phyloP scores from a whole-genome alignment of 2,113 vertebrate species.

The Hepsetus odoe region DNA sequence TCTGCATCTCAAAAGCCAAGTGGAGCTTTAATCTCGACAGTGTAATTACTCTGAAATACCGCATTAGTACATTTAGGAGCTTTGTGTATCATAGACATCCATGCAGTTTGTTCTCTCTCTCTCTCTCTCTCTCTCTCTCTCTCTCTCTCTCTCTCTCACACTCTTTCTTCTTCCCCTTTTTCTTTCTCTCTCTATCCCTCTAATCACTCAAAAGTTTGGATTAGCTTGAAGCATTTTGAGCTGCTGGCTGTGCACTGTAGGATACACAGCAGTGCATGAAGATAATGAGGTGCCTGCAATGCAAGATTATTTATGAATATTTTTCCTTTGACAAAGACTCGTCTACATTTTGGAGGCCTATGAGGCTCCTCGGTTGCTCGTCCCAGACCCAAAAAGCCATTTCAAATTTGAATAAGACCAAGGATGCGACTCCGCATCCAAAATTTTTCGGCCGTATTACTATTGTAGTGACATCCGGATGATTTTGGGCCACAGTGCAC shows the following conservation, averaged over 20 bases:
- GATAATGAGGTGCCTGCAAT: constrained; percentile 45
- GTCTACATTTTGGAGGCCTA: constrained; percentile 9
- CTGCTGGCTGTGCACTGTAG: constrained; percentile 32
- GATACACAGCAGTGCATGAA: constrained; percentile 27
- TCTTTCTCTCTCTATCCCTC: background rate
- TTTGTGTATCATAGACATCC: background rate
- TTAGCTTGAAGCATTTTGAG: constrained; percentile 40
- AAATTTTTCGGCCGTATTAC: background rate
- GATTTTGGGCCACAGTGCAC: background rate
- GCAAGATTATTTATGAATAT: constrained; percentile 41
- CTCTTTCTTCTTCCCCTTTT: background rate
- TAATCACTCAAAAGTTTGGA: constrained; percentile 35
- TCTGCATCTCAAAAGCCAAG: constrained; percentile 11
- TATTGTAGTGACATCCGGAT: background rate
- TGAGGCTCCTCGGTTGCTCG: background rate
- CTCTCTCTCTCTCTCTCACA: background rate
- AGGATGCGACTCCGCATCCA: background rate
- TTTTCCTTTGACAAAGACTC: background rate
- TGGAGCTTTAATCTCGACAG: constrained; percentile 8
- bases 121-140: constrained; percentile 10
- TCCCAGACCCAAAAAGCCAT: background rate
- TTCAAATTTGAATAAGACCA: constrained; percentile 15
- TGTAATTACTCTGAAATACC: constrained; percentile 43
- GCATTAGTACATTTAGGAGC: constrained; percentile 4
- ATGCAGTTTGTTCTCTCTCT: background rate